phyloP scores from a whole-genome alignment of 2,797 vertebrate genomes.

The Amphiprion clarkii region DNA sequence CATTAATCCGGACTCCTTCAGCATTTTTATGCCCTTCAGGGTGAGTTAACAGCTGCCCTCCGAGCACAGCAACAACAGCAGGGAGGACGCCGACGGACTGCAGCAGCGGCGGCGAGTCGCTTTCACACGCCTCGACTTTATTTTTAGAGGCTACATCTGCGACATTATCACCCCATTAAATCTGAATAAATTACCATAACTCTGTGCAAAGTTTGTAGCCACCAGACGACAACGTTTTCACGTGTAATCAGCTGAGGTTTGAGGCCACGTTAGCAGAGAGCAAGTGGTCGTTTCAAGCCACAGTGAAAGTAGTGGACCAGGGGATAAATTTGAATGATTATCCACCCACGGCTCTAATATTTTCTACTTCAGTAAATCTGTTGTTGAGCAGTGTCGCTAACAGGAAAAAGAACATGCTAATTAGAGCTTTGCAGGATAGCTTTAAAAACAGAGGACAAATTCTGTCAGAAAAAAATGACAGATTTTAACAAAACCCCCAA shows the following conservation, averaged over 20 bases:
- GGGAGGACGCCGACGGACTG: constrained; percentile 31
- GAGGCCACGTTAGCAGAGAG: background rate
- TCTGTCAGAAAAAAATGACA: background rate
- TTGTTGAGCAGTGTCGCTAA: background rate
- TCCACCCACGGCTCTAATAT: background rate
- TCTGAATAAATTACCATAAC: constrained; percentile 46
- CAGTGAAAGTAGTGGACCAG: background rate
- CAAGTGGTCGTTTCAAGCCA: background rate
- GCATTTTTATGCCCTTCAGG: constrained; percentile 79
- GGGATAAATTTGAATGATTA: constrained; percentile 2
- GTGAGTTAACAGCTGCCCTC: constrained; percentile 76
- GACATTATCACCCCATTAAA: constrained; percentile 56
- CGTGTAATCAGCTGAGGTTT: background rate
- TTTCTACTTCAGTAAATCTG: background rate
- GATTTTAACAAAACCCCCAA: background rate
- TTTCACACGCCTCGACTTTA: constrained; percentile 34
- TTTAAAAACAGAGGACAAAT: background rate
- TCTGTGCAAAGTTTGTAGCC: constrained; percentile 10
- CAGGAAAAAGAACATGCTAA: background rate
- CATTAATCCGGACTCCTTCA: constrained; percentile 76
- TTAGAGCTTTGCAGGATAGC: background rate
- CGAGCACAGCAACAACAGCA: constrained; percentile 24
- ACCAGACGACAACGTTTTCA: constrained; percentile 13
- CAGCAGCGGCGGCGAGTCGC: constrained; percentile 6
- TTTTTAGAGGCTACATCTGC: constrained; percentile 65